Conservation (phyloP, 1,140 invertebrate species). For the Drosophila ercepeae region DNA sequence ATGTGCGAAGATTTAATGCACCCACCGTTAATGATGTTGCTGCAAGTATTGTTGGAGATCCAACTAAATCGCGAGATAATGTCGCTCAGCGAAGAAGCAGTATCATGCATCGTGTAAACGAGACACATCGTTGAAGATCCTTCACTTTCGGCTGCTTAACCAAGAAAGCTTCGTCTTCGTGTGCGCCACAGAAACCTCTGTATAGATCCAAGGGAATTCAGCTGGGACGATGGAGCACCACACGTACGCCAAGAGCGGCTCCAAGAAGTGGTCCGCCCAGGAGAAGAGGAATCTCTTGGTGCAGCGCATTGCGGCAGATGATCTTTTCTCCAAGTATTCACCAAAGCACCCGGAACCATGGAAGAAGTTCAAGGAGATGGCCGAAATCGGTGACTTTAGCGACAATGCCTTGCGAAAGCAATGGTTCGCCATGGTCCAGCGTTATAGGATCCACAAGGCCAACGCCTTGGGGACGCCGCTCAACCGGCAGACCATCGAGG, state of each 20-base stretch:
- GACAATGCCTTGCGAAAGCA: slow-evolving; percentile 71
- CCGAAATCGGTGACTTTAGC: slow-evolving; percentile 68
- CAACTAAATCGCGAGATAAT: too few relatives aligned
- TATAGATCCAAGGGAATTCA: not conserved
- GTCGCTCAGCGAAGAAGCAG: too few relatives aligned
- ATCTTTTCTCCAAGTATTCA: slow-evolving; percentile 61
- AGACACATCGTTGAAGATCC: too few relatives aligned
- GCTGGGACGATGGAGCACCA: slow-evolving; percentile 64
- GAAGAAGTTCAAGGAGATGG: slow-evolving; percentile 64
- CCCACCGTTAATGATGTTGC: too few relatives aligned
- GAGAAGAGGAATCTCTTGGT: slow-evolving; percentile 57
- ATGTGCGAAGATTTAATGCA: too few relatives aligned
- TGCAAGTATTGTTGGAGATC: too few relatives aligned
- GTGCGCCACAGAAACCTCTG: not conserved
- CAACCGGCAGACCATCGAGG: slow-evolving; percentile 41
- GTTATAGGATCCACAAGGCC: slow-evolving; percentile 69
- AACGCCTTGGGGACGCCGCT: slow-evolving; percentile 32
- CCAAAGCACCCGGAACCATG: slow-evolving; percentile 62
- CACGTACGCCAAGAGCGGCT: slow-evolving; percentile 73
- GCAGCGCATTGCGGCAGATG: slow-evolving; percentile 56
- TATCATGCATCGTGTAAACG: too few relatives aligned
- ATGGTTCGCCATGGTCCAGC: slow-evolving; percentile 71
- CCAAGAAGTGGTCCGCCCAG: slow-evolving; percentile 65
- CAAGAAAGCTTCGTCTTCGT: not conserved
- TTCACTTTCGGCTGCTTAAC: not conserved